Conservation (phyloP, 2,888 invertebrate species). For the Drosophila kuntzei region DNA sequence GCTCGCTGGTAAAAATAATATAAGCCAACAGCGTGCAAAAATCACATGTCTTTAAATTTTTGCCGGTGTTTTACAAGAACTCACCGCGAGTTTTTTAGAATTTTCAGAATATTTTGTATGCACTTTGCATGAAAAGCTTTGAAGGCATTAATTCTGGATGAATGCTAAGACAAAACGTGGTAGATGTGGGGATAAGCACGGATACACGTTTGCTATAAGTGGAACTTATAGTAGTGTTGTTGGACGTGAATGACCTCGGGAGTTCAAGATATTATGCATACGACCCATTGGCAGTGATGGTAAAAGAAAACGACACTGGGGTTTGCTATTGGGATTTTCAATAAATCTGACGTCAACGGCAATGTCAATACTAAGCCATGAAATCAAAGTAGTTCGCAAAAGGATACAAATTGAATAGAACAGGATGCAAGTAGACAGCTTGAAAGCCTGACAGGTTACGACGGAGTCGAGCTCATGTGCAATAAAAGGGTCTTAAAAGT, state of each 20-base stretch:
- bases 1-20: no score
- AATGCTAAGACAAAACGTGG: slow-evolving; percentile 31
- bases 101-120: slow-evolving; percentile 10
- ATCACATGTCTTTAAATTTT: neutral
- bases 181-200: slow-evolving; percentile 5
- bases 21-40: no score
- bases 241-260: slow-evolving; percentile 45
- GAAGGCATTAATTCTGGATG: slow-evolving; percentile 10
- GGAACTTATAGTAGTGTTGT: slow-evolving; percentile 14
- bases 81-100: neutral
- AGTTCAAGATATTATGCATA: slow-evolving; percentile 53
- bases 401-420: slow-evolving; percentile 66
- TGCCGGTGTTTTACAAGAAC: neutral
- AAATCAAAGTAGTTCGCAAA: slow-evolving; percentile 62
- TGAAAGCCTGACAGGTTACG: slow-evolving; percentile 27
- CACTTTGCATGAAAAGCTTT: slow-evolving; percentile 24
- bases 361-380: slow-evolving; percentile 65
- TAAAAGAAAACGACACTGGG: slow-evolving; percentile 5
- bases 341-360: slow-evolving; percentile 63
- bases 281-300: slow-evolving; percentile 19
- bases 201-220: slow-evolving; percentile 10
- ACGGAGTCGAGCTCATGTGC: slow-evolving; percentile 50
- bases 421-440: slow-evolving; percentile 30
- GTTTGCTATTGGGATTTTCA: slow-evolving; percentile 44
- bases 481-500: slow-evolving; percentile 80